Percentiles rank a stretch among this genome's conserved stretches.
phyloP scores from a whole-genome alignment of 2,113 vertebrate genomes.

The Centropus unirufus region DNA sequence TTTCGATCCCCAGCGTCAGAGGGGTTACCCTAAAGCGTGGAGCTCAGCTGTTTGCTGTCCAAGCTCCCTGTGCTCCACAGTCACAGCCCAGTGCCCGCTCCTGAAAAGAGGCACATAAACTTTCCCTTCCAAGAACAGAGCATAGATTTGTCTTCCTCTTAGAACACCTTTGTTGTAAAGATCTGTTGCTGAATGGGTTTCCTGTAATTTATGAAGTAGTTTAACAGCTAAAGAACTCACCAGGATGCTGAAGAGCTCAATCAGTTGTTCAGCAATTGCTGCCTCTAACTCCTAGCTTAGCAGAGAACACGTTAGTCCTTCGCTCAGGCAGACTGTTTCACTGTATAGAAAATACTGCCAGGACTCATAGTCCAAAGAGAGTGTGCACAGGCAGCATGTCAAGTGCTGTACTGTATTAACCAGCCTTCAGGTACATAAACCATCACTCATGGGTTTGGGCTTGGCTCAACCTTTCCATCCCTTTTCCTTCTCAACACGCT shows the following conservation, averaged over 20 bases:
- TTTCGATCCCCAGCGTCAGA: fast-evolving
- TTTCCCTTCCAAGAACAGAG: background rate
- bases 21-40: background rate
- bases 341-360: background rate
- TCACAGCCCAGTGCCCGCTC: background rate
- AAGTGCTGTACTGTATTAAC: background rate
- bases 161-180: background rate
- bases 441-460: background rate
- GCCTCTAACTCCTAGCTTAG: background rate
- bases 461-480: background rate
- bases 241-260: background rate
- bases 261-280: background rate
- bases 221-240: background rate
- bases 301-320: background rate
- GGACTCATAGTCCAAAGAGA: background rate
- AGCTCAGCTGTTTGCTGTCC: background rate
- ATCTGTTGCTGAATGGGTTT: background rate
- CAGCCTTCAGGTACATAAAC: background rate
- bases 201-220: background rate
- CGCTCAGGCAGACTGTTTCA: background rate
- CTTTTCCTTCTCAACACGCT: background rate
- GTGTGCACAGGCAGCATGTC: background rate
- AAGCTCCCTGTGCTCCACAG: background rate
- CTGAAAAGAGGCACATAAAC: background rate
- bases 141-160: background rate